Evolutionary conservation across 2,888 invertebrate species (phyloP).

Genomic region (Mesorhabditis sp.): DNA sequence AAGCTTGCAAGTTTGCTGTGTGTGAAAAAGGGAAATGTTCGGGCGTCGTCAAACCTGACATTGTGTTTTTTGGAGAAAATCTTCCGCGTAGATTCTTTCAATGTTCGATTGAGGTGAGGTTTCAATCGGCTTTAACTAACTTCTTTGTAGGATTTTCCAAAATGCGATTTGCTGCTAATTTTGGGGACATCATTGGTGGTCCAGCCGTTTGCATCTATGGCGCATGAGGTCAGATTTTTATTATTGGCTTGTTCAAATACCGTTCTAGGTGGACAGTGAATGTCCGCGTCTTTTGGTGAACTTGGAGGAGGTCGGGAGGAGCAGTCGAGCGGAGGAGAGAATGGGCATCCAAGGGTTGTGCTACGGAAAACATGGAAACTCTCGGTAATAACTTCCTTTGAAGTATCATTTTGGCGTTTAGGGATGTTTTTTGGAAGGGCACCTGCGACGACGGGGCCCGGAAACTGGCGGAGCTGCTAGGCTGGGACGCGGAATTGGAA

Average conservation of each 20-base stretch:
- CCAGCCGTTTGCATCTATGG: conserved; percentile 85
- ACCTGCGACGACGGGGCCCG: conserved; percentile 60
- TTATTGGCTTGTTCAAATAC: not conserved
- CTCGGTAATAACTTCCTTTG: conserved; percentile 53
- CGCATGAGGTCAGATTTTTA: conserved; percentile 68
- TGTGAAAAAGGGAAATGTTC: conserved; percentile 62
- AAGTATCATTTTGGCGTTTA: conserved; percentile 64
- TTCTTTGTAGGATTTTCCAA: conserved; percentile 70
- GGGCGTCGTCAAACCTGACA: conserved; percentile 85
- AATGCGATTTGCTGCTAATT: conserved; percentile 85
- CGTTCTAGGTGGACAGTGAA: conserved; percentile 64
- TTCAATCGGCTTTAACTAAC: conserved; percentile 5
- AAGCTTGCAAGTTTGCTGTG: conserved; percentile 8
- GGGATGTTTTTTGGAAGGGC: conserved; percentile 61
- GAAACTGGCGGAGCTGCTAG: conserved; percentile 58
- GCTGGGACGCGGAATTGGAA: conserved; percentile 57
- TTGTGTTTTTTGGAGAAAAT: conserved; percentile 90
- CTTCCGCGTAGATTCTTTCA: conserved; percentile 73
- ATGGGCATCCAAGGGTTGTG: conserved; percentile 17
- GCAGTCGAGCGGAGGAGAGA: conserved; percentile 17
- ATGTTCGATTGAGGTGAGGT: conserved; percentile 60
- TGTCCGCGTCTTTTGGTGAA: conserved; percentile 83
- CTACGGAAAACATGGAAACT: conserved; percentile 27
- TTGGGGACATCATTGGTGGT: conserved; percentile 92
- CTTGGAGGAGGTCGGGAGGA: conserved; percentile 72